These are phyloP conservation scores for Rhinogobio ventralis DNA, from an alignment of 2,797 vertebrate species.

Conservation along the genomic window DNA sequence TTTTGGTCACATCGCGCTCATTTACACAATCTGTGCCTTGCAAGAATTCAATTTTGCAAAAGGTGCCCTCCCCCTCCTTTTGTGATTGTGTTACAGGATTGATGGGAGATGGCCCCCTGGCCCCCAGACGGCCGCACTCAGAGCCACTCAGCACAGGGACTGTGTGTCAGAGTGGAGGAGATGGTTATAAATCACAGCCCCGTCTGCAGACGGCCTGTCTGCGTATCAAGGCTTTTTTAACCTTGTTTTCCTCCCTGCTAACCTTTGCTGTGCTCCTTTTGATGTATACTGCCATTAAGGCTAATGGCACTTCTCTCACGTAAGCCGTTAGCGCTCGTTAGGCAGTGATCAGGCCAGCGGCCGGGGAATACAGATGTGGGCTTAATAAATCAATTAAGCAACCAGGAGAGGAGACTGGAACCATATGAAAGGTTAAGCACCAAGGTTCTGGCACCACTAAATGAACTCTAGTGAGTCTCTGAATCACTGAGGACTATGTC, in stretches of 20 bases:
- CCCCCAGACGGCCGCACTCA: slow-evolving; percentile 75
- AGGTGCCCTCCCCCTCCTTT: slow-evolving; percentile 32
- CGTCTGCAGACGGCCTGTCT: slow-evolving; percentile 78
- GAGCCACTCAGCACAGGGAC: slow-evolving; percentile 73
- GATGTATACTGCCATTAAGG: slow-evolving; percentile 78
- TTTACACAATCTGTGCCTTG: slow-evolving; percentile 59
- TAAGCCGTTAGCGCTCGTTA: slow-evolving; percentile 87
- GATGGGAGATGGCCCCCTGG: slow-evolving; percentile 59
- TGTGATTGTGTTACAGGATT: slow-evolving; percentile 65
- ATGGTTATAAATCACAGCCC: slow-evolving; percentile 78
- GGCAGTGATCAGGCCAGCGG: slow-evolving; percentile 79
- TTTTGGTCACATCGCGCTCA: slow-evolving; percentile 54
- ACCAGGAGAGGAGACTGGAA: slow-evolving; percentile 76
- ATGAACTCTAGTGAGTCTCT: slow-evolving; percentile 53
- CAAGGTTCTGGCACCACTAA: slow-evolving; percentile 53
- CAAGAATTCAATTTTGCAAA: slow-evolving; percentile 64
- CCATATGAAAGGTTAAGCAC: slow-evolving; percentile 69
- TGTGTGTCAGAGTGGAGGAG: slow-evolving; percentile 81
- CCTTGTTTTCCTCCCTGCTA: slow-evolving; percentile 71
- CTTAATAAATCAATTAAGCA: slow-evolving; percentile 84
- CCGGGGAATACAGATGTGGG: slow-evolving; percentile 81
- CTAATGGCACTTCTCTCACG: slow-evolving; percentile 86
- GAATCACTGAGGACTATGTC: slow-evolving; percentile 25
- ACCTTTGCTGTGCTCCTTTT: slow-evolving; percentile 79
- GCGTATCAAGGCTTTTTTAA: slow-evolving; percentile 73